These are phyloP conservation scores for Pegoplata infirma DNA, from an alignment of 2,888 invertebrate species.

Conservation along the genomic window DNA sequence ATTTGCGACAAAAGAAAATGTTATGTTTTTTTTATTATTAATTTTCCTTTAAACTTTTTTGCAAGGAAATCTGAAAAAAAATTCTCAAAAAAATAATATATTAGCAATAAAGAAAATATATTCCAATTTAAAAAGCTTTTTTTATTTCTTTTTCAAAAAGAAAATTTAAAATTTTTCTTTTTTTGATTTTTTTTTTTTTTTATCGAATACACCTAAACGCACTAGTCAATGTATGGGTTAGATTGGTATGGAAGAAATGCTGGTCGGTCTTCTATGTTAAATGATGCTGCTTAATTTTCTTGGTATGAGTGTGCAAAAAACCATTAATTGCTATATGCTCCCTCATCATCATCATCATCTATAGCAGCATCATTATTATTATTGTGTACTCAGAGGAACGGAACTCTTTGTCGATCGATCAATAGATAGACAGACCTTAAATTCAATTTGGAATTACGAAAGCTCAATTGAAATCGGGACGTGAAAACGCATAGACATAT, in stretches of 20 bases:
- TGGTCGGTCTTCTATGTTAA: background rate
- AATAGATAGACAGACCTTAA: conserved; percentile 70
- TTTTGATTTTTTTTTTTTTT: background rate
- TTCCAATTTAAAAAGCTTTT: conserved; percentile 58
- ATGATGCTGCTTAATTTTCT: background rate
- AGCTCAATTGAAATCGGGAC: conserved; percentile 78
- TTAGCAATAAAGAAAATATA: conserved; percentile 21
- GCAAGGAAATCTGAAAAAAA: conserved; percentile 19
- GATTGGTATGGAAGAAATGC: background rate
- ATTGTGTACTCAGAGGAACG: conserved; percentile 30
- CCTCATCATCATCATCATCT: no score
- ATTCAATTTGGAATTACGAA: conserved; percentile 76
- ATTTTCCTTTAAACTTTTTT: background rate
- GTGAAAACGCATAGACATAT: conserved; percentile 77
- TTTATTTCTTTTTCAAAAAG: conserved; percentile 5
- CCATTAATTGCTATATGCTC: conserved; percentile 34
- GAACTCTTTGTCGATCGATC: conserved; percentile 52
- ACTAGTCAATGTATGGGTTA: conserved; percentile 3
- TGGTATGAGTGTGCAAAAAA: conserved; percentile 27
- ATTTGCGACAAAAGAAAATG: conserved; percentile 17
- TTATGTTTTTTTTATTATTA: background rate
- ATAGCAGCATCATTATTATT: no score
- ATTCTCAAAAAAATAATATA: conserved; percentile 17
- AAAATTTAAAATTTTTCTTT: background rate
- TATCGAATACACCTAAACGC: conserved; percentile 32